Evolutionary conservation across 2,113 vertebrate genomes (phyloP).

Genomic region (Eptesicus fuscus): DNA sequence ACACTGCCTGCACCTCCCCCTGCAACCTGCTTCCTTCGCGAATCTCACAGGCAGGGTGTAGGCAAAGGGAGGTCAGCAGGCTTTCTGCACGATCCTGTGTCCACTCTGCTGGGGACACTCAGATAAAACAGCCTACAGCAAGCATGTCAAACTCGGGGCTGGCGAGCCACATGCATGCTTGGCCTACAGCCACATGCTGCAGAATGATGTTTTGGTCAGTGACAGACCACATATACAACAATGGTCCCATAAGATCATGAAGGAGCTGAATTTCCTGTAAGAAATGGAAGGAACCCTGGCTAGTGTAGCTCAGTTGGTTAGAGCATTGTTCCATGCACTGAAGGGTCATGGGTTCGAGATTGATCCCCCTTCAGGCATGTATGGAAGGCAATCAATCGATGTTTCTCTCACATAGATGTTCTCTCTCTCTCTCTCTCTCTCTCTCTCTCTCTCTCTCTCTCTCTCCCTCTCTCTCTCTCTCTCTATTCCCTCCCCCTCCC

Average conservation of each 20-base stretch:
- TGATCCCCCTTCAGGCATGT: too few relatives aligned
- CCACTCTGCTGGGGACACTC: slow-evolving; percentile 24
- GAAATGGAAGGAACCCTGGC: background rate
- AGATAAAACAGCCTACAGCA: slow-evolving; percentile 3
- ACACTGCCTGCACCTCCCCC: background rate
- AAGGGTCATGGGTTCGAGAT: too few relatives aligned
- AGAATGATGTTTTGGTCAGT: background rate
- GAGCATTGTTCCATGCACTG: too few relatives aligned
- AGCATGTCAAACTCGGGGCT: too few relatives aligned
- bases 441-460: too few relatives aligned
- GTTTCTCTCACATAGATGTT: too few relatives aligned
- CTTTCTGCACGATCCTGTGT: slow-evolving; percentile 36
- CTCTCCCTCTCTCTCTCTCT: too few relatives aligned
- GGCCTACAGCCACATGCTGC: background rate
- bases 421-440: too few relatives aligned
- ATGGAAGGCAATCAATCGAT: too few relatives aligned
- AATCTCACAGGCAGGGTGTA: slow-evolving; percentile 4
- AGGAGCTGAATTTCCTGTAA: background rate
- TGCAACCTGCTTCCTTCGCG: accelerated
- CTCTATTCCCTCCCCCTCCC: too few relatives aligned
- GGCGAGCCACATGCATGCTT: too few relatives aligned
- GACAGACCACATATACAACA: background rate
- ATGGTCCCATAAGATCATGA: background rate
- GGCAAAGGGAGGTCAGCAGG: slow-evolving; percentile 38
- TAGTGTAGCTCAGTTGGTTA: too few relatives aligned